Evolutionary conservation across 2,797 vertebrate species (phyloP).

Genomic region (Spinibarbus caldwelli): DNA sequence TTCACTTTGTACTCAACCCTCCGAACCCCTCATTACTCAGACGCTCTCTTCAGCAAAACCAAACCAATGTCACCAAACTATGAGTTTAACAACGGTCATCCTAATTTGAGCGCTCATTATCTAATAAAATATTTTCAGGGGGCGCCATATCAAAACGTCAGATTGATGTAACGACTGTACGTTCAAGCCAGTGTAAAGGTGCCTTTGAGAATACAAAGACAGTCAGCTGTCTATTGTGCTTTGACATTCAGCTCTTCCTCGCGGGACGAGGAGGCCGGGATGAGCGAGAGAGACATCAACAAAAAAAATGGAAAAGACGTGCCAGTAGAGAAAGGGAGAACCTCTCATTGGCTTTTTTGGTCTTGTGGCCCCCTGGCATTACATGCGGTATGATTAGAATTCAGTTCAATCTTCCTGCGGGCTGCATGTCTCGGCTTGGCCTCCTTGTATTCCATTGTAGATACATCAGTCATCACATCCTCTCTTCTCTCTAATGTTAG

Average conservation of each 20-base stretch:
- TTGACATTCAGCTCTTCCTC: slow-evolving; percentile 62
- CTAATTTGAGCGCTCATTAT: not conserved
- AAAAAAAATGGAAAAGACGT: slow-evolving; percentile 53
- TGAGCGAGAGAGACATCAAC: slow-evolving; percentile 38
- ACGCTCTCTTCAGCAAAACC: slow-evolving; percentile 11
- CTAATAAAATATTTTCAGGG: slow-evolving; percentile 21
- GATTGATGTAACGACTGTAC: not conserved
- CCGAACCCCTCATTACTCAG: slow-evolving; percentile 59
- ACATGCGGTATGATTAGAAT: slow-evolving; percentile 70
- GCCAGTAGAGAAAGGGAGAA: slow-evolving; percentile 42
- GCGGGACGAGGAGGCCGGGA: slow-evolving; percentile 40
- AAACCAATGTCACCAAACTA: not conserved
- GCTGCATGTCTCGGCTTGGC: slow-evolving; percentile 65
- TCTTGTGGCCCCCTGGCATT: slow-evolving; percentile 63
- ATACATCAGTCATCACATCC: slow-evolving; percentile 24
- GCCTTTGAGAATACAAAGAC: slow-evolving; percentile 46
- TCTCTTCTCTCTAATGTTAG: slow-evolving; percentile 28
- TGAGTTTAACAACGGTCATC: not conserved
- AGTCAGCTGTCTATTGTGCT: slow-evolving; percentile 56
- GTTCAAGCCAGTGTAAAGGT: slow-evolving; percentile 13
- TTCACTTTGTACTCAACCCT: slow-evolving; percentile 1
- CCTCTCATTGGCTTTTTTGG: slow-evolving; percentile 54
- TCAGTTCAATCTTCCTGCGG: slow-evolving; percentile 64
- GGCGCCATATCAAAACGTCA: slow-evolving; percentile 12
- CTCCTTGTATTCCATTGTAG: slow-evolving; percentile 57